phyloP scores from a whole-genome alignment of 2,113 vertebrate species.

The Alouatta palliata region DNA sequence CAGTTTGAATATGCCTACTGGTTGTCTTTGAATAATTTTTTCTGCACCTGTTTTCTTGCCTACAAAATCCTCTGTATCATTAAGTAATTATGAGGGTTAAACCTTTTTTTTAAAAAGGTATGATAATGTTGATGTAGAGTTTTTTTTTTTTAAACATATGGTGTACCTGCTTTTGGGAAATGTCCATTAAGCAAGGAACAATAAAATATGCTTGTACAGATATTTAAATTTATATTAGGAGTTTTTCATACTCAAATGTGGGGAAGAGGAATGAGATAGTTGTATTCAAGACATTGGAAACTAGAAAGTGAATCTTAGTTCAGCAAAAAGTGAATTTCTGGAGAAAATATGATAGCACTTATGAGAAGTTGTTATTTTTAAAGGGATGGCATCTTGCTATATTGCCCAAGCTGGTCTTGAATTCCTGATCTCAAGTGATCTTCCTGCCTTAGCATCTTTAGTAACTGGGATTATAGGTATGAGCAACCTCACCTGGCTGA shows the following conservation, averaged over 20 bases:
- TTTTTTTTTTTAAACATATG: not conserved
- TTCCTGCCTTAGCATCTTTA: not conserved
- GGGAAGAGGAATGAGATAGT: not conserved
- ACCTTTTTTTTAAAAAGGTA: not conserved
- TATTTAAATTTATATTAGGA: not conserved
- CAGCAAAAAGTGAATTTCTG: not conserved
- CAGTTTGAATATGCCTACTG: not conserved
- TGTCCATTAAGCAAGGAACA: not conserved
- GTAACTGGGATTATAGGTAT: not conserved
- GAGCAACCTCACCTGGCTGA: not conserved
- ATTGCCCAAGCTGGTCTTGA: not conserved
- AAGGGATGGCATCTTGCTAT: not conserved
- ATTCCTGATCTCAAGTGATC: not conserved
- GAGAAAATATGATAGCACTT: not conserved
- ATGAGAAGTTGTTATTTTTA: not conserved
- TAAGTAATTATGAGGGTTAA: not conserved
- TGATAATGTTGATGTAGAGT: not conserved
- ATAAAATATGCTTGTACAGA: not conserved
- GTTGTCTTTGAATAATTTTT: constrained; percentile 54
- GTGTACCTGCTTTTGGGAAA: constrained; percentile 40
- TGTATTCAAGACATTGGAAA: not conserved
- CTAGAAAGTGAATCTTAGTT: not conserved
- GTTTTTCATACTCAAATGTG: not conserved
- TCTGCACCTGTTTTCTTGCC: constrained; percentile 19
- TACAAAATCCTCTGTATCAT: not conserved